phyloP scores from a whole-genome alignment of 2,797 vertebrate species.

The Adelosebastes latens region DNA sequence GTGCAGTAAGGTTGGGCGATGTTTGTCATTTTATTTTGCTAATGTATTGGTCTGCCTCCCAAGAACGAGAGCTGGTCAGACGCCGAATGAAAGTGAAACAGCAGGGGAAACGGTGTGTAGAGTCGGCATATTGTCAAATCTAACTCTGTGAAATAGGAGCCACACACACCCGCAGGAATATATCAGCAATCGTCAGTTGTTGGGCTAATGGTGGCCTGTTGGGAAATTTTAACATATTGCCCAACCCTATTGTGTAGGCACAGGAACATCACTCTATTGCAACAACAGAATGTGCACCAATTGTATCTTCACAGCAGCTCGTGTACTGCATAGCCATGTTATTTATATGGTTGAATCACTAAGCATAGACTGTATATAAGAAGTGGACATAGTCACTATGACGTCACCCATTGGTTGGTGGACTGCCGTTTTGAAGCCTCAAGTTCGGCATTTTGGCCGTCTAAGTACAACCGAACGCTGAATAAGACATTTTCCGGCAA shows the following conservation, averaged over 20 bases:
- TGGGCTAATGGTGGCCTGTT: background rate
- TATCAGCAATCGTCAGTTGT: background rate
- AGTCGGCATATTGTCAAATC: too few species aligned
- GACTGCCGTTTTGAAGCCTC: too few species aligned
- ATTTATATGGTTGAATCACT: background rate
- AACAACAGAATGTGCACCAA: background rate
- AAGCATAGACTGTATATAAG: too few species aligned
- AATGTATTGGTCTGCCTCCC: background rate
- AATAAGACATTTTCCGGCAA: too few species aligned
- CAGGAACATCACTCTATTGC: background rate
- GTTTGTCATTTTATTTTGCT: background rate
- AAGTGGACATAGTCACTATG: too few species aligned
- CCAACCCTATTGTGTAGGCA: background rate
- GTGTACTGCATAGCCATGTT: background rate
- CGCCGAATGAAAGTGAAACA: too few species aligned
- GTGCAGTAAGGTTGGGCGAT: background rate
- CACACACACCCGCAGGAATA: background rate
- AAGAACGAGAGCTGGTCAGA: background rate
- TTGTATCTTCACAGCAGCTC: background rate
- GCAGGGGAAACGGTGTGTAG: background rate
- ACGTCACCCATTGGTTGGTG: too few species aligned
- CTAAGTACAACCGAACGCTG: too few species aligned
- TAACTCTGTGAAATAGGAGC: too few species aligned
- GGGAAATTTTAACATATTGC: background rate
- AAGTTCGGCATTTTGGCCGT: too few species aligned